Evolutionary conservation across 2,113 vertebrate species (phyloP).

Genomic region (Pseudopipra pipra): DNA sequence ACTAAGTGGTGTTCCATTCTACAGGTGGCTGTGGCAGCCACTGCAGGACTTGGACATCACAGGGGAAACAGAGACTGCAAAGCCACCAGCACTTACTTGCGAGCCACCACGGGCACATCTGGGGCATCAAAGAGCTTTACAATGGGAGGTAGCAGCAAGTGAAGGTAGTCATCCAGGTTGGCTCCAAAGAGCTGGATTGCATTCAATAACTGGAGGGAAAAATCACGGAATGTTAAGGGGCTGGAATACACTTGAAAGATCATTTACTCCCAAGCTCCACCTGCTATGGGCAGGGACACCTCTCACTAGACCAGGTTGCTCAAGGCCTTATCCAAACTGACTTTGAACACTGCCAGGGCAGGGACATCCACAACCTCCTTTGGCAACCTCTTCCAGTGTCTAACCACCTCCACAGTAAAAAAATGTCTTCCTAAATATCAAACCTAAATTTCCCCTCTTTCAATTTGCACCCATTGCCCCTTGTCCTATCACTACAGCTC

Average conservation of each 20-base stretch:
- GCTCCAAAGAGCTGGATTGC: constrained; percentile 98
- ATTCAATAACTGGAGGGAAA: constrained; percentile 82
- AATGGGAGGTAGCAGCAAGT: constrained; percentile 93
- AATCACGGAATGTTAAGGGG: not conserved
- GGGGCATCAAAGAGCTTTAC: constrained; percentile 96
- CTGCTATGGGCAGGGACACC: not conserved
- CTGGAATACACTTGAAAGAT: not conserved
- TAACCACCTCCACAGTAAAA: not conserved
- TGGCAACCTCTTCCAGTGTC: not conserved
- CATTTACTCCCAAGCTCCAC: not conserved
- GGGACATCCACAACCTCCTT: not conserved
- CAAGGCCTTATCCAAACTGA: not conserved
- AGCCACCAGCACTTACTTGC: constrained; percentile 82
- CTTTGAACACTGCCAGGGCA: not conserved
- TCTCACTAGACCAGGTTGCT: not conserved
- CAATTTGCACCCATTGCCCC: not conserved
- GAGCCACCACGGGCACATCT: constrained; percentile 87
- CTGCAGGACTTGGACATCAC: not conserved
- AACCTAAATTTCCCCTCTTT: not conserved
- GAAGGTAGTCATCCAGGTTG: constrained; percentile 97
- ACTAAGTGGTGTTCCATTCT: not conserved
- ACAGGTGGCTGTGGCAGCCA: fast-evolving
- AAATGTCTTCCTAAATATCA: not conserved
- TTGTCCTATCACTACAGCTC: not conserved
- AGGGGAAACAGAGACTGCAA: not conserved